phyloP scores from a whole-genome alignment of 2,113 vertebrate genomes.

The Scortum barcoo region DNA sequence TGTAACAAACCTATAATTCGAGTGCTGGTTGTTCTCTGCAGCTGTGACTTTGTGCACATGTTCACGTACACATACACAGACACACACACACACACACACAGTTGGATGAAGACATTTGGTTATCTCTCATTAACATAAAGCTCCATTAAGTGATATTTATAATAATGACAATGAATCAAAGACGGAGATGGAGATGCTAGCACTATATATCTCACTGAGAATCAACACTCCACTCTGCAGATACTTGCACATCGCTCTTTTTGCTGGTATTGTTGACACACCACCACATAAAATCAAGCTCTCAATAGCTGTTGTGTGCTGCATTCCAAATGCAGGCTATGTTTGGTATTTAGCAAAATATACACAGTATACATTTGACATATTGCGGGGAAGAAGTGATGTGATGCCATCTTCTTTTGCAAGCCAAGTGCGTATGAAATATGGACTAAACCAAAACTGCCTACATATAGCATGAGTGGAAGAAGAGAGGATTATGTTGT shows the following conservation, averaged over 20 bases:
- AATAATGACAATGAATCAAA: background rate
- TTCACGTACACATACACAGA: background rate
- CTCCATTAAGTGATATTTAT: background rate
- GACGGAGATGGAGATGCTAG: background rate
- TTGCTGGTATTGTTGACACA: background rate
- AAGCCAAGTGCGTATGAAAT: background rate
- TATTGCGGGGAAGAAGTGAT: background rate
- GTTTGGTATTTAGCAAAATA: background rate
- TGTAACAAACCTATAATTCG: conserved; percentile 40
- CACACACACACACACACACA: too few relatives aligned
- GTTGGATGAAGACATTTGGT: background rate
- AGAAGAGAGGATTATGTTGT: background rate
- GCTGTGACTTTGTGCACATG: background rate
- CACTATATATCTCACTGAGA: background rate
- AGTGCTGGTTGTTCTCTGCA: conserved; percentile 19
- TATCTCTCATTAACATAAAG: background rate
- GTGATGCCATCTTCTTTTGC: background rate
- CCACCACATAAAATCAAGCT: background rate
- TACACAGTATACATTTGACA: background rate
- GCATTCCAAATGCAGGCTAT: background rate
- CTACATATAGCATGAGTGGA: background rate
- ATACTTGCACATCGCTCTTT: background rate
- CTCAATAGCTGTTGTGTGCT: background rate
- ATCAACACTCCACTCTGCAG: background rate
- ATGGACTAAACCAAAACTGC: background rate